Conservation (phyloP, 2,113 vertebrate genomes). For the Alligator mississippiensis region DNA sequence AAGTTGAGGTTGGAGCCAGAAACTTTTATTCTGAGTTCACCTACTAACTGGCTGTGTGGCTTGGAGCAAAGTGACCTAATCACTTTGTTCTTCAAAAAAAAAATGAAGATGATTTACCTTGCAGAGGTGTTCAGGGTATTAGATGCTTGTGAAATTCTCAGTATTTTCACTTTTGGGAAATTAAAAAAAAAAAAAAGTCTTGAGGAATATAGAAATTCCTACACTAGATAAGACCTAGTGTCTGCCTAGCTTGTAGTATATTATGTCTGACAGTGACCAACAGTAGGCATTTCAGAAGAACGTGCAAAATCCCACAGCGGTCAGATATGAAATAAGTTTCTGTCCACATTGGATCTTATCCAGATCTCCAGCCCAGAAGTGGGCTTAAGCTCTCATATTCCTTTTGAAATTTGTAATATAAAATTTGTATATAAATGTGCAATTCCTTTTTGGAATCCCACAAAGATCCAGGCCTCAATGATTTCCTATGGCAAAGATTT, state of each 20-base stretch:
- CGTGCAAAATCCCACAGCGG: not conserved
- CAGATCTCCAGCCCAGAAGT: too few relatives aligned
- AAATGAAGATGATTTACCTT: not conserved
- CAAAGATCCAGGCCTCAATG: too few relatives aligned
- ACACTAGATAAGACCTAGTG: not conserved
- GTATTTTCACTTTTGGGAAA: not conserved
- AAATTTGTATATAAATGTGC: too few relatives aligned
- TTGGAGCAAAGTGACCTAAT: not conserved
- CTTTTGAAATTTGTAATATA: too few relatives aligned
- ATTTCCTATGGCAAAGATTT: too few relatives aligned
- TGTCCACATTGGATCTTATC: too few relatives aligned
- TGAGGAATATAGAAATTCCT: not conserved
- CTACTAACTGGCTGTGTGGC: not conserved
- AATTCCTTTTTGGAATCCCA: too few relatives aligned
- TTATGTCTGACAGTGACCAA: not conserved
- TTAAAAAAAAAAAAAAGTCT: not conserved
- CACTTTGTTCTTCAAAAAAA: not conserved
- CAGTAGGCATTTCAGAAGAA: not conserved
- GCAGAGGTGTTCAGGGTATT: not conserved
- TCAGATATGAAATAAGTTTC: too few relatives aligned
- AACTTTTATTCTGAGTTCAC: not conserved
- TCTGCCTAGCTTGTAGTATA: not conserved
- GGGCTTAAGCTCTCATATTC: too few relatives aligned
- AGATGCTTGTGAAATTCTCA: not conserved
- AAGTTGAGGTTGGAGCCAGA: not conserved